Percentiles rank a stretch among this genome's conserved stretches.
These are phyloP conservation scores for Channa maculata DNA, from an alignment of 2,113 vertebrate genomes.

Conservation along the genomic window DNA sequence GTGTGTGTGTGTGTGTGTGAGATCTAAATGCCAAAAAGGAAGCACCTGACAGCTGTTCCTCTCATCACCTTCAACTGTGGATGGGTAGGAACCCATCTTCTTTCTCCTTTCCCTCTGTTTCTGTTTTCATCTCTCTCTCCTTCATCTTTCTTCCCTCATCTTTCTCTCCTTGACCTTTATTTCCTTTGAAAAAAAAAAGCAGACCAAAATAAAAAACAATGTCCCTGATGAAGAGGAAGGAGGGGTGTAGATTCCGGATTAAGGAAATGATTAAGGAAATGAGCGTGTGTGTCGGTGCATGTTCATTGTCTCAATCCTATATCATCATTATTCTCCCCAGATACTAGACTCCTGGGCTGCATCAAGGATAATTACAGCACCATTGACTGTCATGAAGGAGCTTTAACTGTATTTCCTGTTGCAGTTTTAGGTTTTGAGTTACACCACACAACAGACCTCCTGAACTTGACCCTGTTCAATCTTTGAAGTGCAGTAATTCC, in stretches of 20 bases:
- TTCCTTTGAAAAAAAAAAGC: too few species aligned
- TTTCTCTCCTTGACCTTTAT: conserved; percentile 24
- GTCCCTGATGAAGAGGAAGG: conserved; percentile 2
- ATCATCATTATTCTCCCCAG: conserved; percentile 26
- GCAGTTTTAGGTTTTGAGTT: conserved; percentile 55
- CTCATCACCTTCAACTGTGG: conserved; percentile 65
- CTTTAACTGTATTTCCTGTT: conserved; percentile 58
- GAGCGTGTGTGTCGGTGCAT: conserved; percentile 1
- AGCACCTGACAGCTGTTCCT: conserved; percentile 75
- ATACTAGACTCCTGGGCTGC: conserved; percentile 37
- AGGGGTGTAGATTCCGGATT: background rate
- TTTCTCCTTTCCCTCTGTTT: conserved; percentile 10
- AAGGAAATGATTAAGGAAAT: conserved; percentile 10
- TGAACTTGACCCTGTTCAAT: conserved; percentile 15
- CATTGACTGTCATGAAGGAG: conserved; percentile 58
- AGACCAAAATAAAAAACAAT: conserved; percentile 10
- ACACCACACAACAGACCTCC: conserved; percentile 47
- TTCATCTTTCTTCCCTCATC: conserved; percentile 23
- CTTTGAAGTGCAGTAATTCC: conserved; percentile 29
- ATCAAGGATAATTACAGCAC: conserved; percentile 60
- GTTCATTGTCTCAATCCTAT: conserved; percentile 28
- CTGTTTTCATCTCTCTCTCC: conserved; percentile 13
- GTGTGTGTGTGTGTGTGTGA: conserved; percentile 28
- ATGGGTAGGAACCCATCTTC: conserved; percentile 22
- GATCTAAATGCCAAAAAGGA: conserved; percentile 58